Percentiles rank a stretch among this genome's conserved stretches.
Conservation (phyloP, 92 coral and sea anemone genomes). For the Umimayanthus chanpuru region DNA sequence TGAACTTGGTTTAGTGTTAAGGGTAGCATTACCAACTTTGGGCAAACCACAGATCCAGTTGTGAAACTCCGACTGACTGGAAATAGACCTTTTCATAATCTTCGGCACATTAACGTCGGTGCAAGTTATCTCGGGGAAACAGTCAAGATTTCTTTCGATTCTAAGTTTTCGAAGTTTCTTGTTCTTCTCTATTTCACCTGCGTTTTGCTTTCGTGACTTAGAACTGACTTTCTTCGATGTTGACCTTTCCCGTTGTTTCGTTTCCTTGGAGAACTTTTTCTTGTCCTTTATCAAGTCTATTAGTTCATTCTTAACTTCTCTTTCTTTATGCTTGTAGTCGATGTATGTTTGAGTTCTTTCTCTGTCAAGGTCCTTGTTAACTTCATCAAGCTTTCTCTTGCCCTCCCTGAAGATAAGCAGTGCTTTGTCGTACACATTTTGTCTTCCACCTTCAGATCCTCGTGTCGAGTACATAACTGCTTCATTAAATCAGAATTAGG, state of each 20-base stretch:
- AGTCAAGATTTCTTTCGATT: conserved; percentile 38
- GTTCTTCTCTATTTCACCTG: conserved; percentile 26
- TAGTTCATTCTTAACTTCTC: conserved; percentile 67
- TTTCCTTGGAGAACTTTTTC: conserved; percentile 58
- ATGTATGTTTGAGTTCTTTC: conserved; percentile 60
- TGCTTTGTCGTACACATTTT: conserved; percentile 70
- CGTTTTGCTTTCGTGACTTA: not conserved
- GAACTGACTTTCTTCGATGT: not conserved
- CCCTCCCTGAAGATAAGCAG: conserved; percentile 70
- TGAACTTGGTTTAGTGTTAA: not conserved
- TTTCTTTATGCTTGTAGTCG: conserved; percentile 59
- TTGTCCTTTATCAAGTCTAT: conserved; percentile 57
- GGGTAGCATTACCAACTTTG: conserved; percentile 35
- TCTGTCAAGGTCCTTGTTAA: conserved; percentile 62
- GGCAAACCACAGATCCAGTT: conserved; percentile 77
- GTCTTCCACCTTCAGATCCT: conserved; percentile 31
- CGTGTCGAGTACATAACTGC: not conserved
- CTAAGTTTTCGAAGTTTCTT: conserved; percentile 42
- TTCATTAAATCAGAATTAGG: not conserved
- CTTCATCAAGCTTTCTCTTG: conserved; percentile 51
- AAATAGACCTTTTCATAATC: conserved; percentile 70
- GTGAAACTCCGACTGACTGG: conserved; percentile 71
- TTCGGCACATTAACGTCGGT: conserved; percentile 66
- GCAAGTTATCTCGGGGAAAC: conserved; percentile 65
- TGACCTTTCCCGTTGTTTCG: conserved; percentile 5